Conservation (phyloP, 2,888 invertebrate species). For the Cephonodes hylas region DNA sequence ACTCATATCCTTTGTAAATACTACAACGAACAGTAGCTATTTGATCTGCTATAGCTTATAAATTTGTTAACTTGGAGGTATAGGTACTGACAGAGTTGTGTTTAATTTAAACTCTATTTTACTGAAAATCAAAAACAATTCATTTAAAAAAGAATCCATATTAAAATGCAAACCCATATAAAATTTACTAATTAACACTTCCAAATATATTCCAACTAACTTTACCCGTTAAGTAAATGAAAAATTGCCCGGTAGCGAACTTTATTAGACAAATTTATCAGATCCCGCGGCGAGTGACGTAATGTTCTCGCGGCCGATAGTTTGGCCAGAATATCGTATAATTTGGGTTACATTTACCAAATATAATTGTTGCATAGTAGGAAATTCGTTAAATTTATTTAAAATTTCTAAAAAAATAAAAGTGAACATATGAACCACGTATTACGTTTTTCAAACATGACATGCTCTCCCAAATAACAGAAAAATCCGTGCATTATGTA, state of each 20-base stretch:
- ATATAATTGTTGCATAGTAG: not conserved
- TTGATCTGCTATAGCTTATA: not conserved
- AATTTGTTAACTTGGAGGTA: not conserved
- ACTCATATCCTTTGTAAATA: not conserved
- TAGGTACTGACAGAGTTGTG: not conserved
- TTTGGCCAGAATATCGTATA: not conserved
- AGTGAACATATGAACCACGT: not conserved
- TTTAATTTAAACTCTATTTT: no score
- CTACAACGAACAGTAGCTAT: not conserved
- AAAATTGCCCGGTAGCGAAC: not conserved
- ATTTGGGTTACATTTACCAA: not conserved
- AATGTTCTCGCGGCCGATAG: not conserved
- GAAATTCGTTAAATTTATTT: no score
- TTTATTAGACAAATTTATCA: conserved; percentile 12
- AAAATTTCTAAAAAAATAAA: no score
- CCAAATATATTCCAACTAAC: not conserved
- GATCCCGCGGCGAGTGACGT: conserved; percentile 10
- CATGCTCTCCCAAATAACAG: no score
- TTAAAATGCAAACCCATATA: no score
- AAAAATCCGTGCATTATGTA: no score
- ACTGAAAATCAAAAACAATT: no score
- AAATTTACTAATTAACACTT: not conserved
- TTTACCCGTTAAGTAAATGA: not conserved
- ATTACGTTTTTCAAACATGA: no score
- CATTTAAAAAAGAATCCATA: no score